Evolutionary conservation across 2,888 invertebrate genomes (phyloP), one percentile per base, ranked within the genome.

Genomic region (Tetranychus truncatus): DNA sequence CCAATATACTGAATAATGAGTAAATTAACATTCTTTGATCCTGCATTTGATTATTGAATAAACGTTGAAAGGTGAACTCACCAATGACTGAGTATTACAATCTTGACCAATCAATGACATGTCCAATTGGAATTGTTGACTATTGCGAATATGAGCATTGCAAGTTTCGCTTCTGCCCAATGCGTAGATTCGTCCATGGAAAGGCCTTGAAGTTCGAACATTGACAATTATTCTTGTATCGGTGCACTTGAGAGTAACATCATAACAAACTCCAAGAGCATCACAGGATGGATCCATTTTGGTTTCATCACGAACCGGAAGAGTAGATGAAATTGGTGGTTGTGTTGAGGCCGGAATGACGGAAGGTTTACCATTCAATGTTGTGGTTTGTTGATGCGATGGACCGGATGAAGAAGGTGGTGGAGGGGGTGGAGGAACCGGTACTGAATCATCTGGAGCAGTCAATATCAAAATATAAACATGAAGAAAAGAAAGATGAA

Each of bases 1-100:
- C 34, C 34, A 34, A 34, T 34, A 34, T 34, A 34, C 34, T 24
- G 21, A 69, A 24, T 69, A 69, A 24, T 69, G n/a, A 69, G 34
- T 18, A n/a, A 69, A n/a, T 69, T 24, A 69, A 20, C n/a, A 9
- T 20, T 24, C 21, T 11, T 18, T 24, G 69, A 24, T 69, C 1
- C 2, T 24, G 69, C 9, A n/a, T 15, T 69, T 55, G 15, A 15
- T 55, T 55, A 15, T 15, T 55, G 55, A 55, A 7, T 55, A 55
- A 55, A 3, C 44, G 44, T 11, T 18, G 8, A 71, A 11, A 24
- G 1, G 3, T 18, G 11, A 72, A 18, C 91, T 88, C 85, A 93
- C 93, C 86, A 92, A 91, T 82, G 92, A 92, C 84, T 94, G 94
- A 21, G 94, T 94, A 83, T 95, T 95, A 82, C 94, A 95, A 81